Base-by-base conservation (phyloP, 2,888 invertebrate species). In the Heteromyza rotundicornis region DNA sequence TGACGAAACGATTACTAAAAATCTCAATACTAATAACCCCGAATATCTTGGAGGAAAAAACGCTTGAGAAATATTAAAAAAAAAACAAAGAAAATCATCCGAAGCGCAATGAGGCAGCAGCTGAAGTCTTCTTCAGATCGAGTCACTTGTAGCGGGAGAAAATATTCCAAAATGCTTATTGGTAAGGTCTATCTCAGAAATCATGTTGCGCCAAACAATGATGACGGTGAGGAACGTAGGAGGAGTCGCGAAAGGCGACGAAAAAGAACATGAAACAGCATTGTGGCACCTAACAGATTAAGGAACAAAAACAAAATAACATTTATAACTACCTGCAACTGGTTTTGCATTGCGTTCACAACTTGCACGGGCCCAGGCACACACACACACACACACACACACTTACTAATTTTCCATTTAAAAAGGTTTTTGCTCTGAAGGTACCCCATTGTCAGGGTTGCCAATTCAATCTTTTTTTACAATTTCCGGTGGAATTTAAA, bases 291-390 rank as follows among this genome's bases (percentile, higher is more conserved):
- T 47, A 54, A 54, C 10, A 59, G 12, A 17, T 7, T 2, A 47
- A 40, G 14, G 47, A 47, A 40, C 40, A 40, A 47, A 47, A 47
- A 47, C 47, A 60, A 47, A 49, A 47, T 5, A 7, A 14, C 47
- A 68, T 73, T 74, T 72, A 74, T n/a, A 74, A 74, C 78, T 78
- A 78, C 78, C 79, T 78, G 79, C 74, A 79, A 78, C 78, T 78
- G 78, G 78, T 78, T 78, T 72, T 75, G 71, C 64, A 68, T 64
- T 65, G 57, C 55, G 16, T 51, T 56, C 36, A 32, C 40, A 44
- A 55, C 40, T 36, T 10, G 2, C 19, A 55, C 23, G 40, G 1
- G 17, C 55, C 19, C 47, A 52, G 53, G 47, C 23, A 60, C 60
- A 57, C 14, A 40, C 56, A 62, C 64, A 68, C 64, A 68, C 69